Percentiles rank a stretch among this genome's conserved stretches.
These are phyloP conservation scores for Loripinus fragilis DNA, from an alignment of 2,888 invertebrate genomes.

Conservation along the genomic window DNA sequence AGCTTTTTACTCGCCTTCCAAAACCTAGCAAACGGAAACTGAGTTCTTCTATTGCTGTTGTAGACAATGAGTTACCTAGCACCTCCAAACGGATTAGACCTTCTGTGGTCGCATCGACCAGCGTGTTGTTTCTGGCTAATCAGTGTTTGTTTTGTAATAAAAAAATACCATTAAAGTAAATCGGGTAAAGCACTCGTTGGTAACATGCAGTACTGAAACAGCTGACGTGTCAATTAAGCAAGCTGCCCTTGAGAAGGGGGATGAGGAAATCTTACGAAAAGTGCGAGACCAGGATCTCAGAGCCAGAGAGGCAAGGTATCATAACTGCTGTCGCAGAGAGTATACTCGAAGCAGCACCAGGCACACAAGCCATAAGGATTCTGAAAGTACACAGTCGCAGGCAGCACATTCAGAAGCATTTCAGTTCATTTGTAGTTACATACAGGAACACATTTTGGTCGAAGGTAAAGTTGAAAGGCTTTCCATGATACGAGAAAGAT, in stretches of 20 bases:
- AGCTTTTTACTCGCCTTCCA: conserved; percentile 4
- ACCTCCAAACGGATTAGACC: conserved; percentile 20
- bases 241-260: conserved; percentile 22
- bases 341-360: conserved; percentile 29
- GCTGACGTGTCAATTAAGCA: conserved; percentile 34
- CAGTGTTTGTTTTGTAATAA: conserved; percentile 43
- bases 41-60: neutral
- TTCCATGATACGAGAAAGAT: conserved; percentile 39
- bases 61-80: neutral
- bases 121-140: conserved; percentile 24
- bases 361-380: conserved; percentile 5
- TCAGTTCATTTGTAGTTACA: conserved; percentile 17
- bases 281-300: no score
- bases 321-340: conserved; percentile 24
- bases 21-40: neutral
- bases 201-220: conserved; percentile 33
- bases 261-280: no score
- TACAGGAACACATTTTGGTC: conserved; percentile 27
- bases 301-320: conserved; percentile 40
- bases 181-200: conserved; percentile 26
- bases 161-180: conserved; percentile 27
- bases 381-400: conserved; percentile 16
- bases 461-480: conserved; percentile 40
- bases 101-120: neutral
- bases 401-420: conserved; percentile 30